Base-by-base conservation (phyloP, 1,140 invertebrate species). In the Cydia splendana region DNA sequence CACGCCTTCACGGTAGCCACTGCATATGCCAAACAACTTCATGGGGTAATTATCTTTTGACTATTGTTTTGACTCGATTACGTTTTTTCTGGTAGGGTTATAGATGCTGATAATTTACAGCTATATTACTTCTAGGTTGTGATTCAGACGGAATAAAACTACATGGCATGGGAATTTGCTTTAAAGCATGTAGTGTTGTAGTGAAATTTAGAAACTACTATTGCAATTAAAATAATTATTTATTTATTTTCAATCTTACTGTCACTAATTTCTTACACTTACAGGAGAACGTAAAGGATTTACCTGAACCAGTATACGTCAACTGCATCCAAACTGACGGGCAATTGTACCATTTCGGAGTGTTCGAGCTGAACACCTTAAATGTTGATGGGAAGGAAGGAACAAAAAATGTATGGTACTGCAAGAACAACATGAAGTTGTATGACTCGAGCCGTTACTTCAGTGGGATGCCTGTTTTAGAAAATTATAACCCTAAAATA, bases 331-430 rank as follows among this genome's bases (percentile, higher is more conserved):
- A 98, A 71, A 95, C 96, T 1, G 95, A 98, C 86, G 95, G 96
- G 15, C 92, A 95, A 76, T 87, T 93, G 7, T 97, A 97, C 84
- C 95, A 97, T 85, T 98, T 98, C 89, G 95, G 96, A 10, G 94
- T 97, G 51, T 95, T 97, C 79, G 97, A 98, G 91, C 91, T 98
- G n/a, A 98, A 98, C 85, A 98, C 97, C 2, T 90, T 98, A 20
- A 93, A 97, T 89, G 80, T 97, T 4, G 93, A 95, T 86, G 93
- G 94, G 3, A 86, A 75, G 34, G 91, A 94, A 42, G 95, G 95
- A n/a, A 88, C 94, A 2, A 97, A 96, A 85, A 98, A 98, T 91
- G 94, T 96, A 80, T 97, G 96, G 94, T 98, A 97, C 94, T 94
- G 95, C 76, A 94, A 95, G 65, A 94, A 95, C 24, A 92, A 94